phyloP scores from a whole-genome alignment of 1,140 invertebrate genomes.

The Caenorhabditis briggsae region DNA sequence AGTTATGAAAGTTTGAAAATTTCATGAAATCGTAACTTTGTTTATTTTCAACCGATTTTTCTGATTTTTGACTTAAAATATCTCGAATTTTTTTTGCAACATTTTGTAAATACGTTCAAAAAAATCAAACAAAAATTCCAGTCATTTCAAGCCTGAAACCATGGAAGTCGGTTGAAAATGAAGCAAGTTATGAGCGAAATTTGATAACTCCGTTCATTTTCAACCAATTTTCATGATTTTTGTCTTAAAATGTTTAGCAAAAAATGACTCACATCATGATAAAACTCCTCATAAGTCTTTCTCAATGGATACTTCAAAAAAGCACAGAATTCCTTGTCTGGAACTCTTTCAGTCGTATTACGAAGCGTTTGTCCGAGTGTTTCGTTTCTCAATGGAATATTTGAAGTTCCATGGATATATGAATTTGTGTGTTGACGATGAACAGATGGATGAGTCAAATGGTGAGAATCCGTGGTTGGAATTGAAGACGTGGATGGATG shows the following conservation, averaged over 20 bases:
- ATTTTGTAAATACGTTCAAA: no score
- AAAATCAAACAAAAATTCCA: no score
- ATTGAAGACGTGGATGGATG: background rate
- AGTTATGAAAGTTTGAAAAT: no score
- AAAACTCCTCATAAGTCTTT: conserved; percentile 40
- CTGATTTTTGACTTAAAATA: no score
- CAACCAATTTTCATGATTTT: no score
- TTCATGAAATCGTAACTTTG: no score
- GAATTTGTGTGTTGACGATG: conserved; percentile 33
- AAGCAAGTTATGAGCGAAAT: no score
- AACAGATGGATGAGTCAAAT: conserved; percentile 41
- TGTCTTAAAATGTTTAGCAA: no score
- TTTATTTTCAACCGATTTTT: no score
- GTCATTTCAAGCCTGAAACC: no score
- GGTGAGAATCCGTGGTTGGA: conserved; percentile 19
- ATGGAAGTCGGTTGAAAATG: no score
- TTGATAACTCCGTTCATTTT: background rate
- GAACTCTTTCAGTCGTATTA: conserved; percentile 25
- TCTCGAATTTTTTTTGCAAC: no score
- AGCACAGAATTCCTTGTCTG: conserved; percentile 46
- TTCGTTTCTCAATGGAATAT: conserved; percentile 33
- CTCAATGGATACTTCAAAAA: conserved; percentile 36
- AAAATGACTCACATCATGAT: conserved; percentile 19
- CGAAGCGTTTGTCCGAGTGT: conserved; percentile 29
- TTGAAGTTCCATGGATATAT: conserved; percentile 38